phyloP scores from a whole-genome alignment of 2,888 invertebrate species.

The Erebia epiphron region DNA sequence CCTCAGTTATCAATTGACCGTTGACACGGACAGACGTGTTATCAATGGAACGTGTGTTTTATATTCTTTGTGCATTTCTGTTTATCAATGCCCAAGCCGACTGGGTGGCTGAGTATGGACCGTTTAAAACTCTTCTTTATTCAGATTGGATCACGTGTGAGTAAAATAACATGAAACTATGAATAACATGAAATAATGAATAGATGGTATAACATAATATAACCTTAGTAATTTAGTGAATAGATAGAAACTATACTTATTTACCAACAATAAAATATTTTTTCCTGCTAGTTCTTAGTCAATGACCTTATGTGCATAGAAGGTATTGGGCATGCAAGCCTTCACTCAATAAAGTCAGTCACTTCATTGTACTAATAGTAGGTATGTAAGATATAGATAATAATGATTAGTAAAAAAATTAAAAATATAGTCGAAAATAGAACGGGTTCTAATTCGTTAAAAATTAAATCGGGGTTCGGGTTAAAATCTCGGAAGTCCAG shows the following conservation, averaged over 20 bases:
- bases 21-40: conserved; percentile 32
- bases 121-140: conserved; percentile 61
- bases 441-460: too few species aligned
- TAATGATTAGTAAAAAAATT: neutral
- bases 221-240: neutral
- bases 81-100: conserved; percentile 33
- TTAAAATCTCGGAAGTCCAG: too few species aligned
- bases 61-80: conserved; percentile 29
- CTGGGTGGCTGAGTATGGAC: conserved; percentile 48
- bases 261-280: neutral
- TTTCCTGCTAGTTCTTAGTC: neutral
- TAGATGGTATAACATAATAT: too few species aligned
- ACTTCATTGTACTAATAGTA: neutral
- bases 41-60: conserved; percentile 35
- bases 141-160: conserved; percentile 72
- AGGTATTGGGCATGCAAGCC: neutral
- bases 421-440: neutral
- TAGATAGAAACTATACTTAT: neutral
- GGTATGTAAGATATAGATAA: too few species aligned
- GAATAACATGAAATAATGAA: too few species aligned
- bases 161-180: conserved; percentile 44
- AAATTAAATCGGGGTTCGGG: too few species aligned
- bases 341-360: neutral
- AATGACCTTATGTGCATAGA: neutral
- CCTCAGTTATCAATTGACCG: conserved; percentile 52